Conservation (phyloP, 2,113 vertebrate genomes). For the Ctenodactylus gundi region DNA sequence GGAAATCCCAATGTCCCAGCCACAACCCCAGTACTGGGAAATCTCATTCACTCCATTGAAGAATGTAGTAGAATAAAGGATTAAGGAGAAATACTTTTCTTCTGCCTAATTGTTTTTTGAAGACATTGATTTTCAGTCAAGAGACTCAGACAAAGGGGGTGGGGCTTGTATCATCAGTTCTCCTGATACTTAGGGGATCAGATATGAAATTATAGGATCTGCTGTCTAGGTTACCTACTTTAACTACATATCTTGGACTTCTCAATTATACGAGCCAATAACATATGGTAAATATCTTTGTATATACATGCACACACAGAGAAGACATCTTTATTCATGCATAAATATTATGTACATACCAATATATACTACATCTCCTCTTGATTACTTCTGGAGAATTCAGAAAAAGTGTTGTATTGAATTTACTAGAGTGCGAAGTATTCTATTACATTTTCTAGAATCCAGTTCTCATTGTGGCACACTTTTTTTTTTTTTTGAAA, state of each 20-base stretch:
- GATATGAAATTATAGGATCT: background rate
- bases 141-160: too few relatives aligned
- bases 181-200: background rate
- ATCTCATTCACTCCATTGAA: background rate
- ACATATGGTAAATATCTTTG: too few relatives aligned
- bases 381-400: too few relatives aligned
- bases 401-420: too few relatives aligned
- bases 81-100: background rate
- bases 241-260: background rate
- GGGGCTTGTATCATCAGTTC: background rate
- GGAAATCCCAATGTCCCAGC: background rate
- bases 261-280: background rate
- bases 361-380: background rate
- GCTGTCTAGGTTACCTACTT: background rate
- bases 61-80: background rate
- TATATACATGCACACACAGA: background rate
- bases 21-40: fast-evolving
- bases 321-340: background rate
- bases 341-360: background rate
- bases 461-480: background rate
- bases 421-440: too few relatives aligned
- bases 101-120: background rate
- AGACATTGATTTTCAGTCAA: background rate
- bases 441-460: background rate
- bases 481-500: background rate